Evolutionary conservation across 2,113 vertebrate genomes (phyloP), one percentile per base, ranked within the genome.

Genomic region (Platanista minor): DNA sequence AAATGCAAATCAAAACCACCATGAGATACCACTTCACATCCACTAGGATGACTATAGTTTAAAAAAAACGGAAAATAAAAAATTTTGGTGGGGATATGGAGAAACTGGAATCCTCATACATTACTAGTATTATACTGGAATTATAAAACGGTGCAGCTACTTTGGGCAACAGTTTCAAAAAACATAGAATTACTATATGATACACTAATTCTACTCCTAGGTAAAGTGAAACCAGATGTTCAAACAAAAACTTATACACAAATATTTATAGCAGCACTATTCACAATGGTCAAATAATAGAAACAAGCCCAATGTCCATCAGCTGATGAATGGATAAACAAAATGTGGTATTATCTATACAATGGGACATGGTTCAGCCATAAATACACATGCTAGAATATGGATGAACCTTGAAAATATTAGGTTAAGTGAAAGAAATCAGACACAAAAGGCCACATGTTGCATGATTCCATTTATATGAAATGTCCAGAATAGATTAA

Each of bases 1-100:
- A 91, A 95, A 81, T 66, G 36, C n/a, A 95, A 91, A 57, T 74
- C 36, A 54, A 92, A 78, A 67, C 39, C 59, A 95, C 52, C 52
- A 74, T 23, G 15, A 86, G 62, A 78, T 80, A 81, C 13, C 27
- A 74, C n/a, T 29, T 82, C 18, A 95, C 14, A 66, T 10, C 57
- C 66, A 92, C 36, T 59, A 91, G 23, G 71, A 91, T 80, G n/a
- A 46, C 62, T 52, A 61, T 3, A 41, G 54, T 46, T 36, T 39
- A 14, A 52, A 67, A 8, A 81, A 49, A 14, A 31, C 25, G 46
- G 39, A 75, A 88, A 83, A 52, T n/a, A 61, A 84, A 7, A 93
- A 67, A 54, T 33, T 46, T 57, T 83, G 41, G n/a, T 75, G 39
- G 82, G 8, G 18, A 89, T 85, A 29, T 43, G 7, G 84, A 72